phyloP scores from a whole-genome alignment of 2,888 invertebrate genomes.

The Ommatoiulus sabulosus region DNA sequence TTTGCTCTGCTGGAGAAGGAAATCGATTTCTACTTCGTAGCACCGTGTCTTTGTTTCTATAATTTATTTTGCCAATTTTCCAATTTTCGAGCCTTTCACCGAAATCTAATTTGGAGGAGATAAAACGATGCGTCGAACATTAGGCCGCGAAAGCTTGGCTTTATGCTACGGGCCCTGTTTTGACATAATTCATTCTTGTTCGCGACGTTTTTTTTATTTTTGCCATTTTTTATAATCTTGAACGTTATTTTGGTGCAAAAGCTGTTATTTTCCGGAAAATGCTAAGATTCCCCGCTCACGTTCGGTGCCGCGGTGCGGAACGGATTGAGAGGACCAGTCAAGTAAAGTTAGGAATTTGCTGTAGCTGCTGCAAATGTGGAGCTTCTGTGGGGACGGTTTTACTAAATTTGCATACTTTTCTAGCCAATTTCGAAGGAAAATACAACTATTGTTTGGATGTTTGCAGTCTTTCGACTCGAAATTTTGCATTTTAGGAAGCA shows the following conservation, averaged over 20 bases:
- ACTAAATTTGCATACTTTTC: too few species aligned
- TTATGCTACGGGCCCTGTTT: background rate
- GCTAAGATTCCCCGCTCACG: background rate
- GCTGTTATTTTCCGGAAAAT: background rate
- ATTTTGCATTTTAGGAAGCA: too few species aligned
- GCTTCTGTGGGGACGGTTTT: too few species aligned
- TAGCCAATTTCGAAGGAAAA: too few species aligned
- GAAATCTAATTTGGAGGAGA: background rate
- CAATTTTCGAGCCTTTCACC: constrained; percentile 1
- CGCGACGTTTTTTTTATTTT: background rate
- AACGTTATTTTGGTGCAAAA: too few species aligned
- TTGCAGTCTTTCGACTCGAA: too few species aligned
- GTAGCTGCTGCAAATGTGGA: too few species aligned
- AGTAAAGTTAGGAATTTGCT: background rate
- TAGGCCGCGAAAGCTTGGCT: background rate
- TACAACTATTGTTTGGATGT: too few species aligned
- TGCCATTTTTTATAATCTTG: background rate
- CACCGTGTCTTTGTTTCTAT: constrained; percentile 1
- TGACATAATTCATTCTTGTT: background rate
- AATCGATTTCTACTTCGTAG: background rate
- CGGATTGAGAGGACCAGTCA: background rate
- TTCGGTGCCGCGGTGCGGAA: background rate
- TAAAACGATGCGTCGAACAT: background rate
- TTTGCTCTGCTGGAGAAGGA: background rate
- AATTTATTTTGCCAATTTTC: background rate